Percentiles rank a stretch among this genome's conserved stretches.
phyloP scores from a whole-genome alignment of 1,140 invertebrate species.

The Lanistes nyassanus region DNA sequence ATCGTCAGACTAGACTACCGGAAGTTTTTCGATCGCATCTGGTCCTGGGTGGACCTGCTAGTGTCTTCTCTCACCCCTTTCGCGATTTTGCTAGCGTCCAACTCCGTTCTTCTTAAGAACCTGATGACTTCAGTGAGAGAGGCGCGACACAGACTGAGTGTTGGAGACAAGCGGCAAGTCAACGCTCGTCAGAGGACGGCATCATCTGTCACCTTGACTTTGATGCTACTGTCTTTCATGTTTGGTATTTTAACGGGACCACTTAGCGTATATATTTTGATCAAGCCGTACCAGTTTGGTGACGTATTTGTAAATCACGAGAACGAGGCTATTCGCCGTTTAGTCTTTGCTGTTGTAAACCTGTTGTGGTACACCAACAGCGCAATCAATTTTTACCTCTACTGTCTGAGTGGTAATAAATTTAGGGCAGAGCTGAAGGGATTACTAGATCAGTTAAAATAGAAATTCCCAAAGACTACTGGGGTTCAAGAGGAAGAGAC shows the following conservation, averaged over 20 bases:
- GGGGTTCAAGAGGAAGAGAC: no score
- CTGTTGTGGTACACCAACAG: conserved; percentile 32
- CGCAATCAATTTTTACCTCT: no score
- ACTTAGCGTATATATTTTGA: conserved; percentile 22
- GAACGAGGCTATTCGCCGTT: neutral
- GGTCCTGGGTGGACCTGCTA: neutral
- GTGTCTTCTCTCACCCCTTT: neutral
- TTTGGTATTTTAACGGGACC: conserved; percentile 27
- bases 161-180: neutral
- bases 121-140: neutral
- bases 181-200: neutral
- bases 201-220: conserved; percentile 23
- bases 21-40: no score
- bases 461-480: no score
- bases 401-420: no score
- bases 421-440: no score
- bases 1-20: no score
- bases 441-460: no score
- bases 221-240: neutral
- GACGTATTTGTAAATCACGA: neutral
- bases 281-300: conserved; percentile 7
- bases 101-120: conserved; percentile 1
- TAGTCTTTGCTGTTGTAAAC: conserved; percentile 10
- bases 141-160: no score
- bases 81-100: neutral